Base-by-base conservation (phyloP, 2,888 invertebrate genomes). In the Coelopa pilipes region DNA sequence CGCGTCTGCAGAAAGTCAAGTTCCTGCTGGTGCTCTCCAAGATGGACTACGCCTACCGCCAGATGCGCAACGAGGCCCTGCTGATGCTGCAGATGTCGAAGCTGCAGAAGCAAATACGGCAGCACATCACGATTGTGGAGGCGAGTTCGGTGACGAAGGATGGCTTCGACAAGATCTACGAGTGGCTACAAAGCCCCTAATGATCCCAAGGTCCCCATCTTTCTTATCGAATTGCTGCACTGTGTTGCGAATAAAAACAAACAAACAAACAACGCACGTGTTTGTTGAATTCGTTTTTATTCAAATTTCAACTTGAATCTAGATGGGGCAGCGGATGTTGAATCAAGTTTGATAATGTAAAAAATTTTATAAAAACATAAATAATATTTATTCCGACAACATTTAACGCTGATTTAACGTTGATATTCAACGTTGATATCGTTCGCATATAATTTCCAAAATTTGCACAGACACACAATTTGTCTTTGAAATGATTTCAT, bases 41-140 rank as follows among this genome's bases (percentile, higher is more conserved):
- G 89, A 95, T 94, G 93, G 95, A 96, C 81, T 92, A 93, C 0
- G 94, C 95, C 7, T 95, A 95, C 86, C 89, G 94, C 13, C 95
- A 95, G 83, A 95, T 95, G 94, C 89, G 95, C 67, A 95, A 95
- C 84, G 95, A 96, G 83, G 94, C 95, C 0, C 86, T 95, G 45
- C 88, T 95, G 1, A 95, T 95, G 93, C 88, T 96, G 77, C 94
- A 95, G 85, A 91, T 93, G 86, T 89, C 84, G 45, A 90, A 93
- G 62, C 88, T 95, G 24, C 90, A 92, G 79, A 89, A 89, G 45
- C 93, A 95, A 87, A 90, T 93, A 13, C 88, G 88, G 1, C 93
- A 93, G 81, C 89, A 91, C 34, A 90, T 94, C 0, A 90, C 89
- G 1, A 89, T 95, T 55, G 88, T 93, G 3, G 95, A 95, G 88